Percentiles rank a stretch among this genome's conserved stretches.
phyloP scores from a whole-genome alignment of 2,888 invertebrate genomes.

The Clanis bilineata region DNA sequence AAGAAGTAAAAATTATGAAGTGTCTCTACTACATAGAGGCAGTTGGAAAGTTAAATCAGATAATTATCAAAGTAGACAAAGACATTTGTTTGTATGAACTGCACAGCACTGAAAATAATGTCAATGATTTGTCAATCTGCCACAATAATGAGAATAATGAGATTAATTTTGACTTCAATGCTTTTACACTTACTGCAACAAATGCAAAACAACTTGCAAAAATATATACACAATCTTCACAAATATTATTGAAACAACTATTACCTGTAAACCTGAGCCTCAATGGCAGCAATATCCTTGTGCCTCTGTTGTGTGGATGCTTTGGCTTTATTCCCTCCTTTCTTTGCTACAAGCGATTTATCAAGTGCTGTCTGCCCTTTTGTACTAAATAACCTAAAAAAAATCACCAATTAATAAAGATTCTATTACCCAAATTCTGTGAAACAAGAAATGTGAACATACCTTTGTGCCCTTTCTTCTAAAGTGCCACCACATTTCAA shows the following conservation, averaged over 20 bases:
- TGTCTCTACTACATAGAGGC: no score
- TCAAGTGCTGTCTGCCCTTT: conserved; percentile 97
- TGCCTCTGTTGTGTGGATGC: conserved; percentile 84
- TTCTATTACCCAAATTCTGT: not conserved
- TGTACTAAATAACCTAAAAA: conserved; percentile 90
- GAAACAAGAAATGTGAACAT: not conserved
- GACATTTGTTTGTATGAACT: no score
- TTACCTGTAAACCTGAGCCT: conserved; percentile 94
- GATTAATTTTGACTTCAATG: no score
- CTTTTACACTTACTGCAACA: no score
- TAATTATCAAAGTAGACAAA: no score
- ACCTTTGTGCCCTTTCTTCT: conserved; percentile 97
- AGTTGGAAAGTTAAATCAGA: no score
- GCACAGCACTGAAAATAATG: no score
- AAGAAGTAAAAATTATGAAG: no score
- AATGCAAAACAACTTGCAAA: no score
- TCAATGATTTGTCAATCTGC: no score
- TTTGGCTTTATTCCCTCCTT: conserved; percentile 86
- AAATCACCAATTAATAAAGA: conserved; percentile 14
- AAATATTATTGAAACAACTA: not conserved
- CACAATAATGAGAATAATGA: no score
- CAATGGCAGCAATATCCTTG: conserved; percentile 93
- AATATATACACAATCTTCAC: no score
- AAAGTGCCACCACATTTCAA: conserved; percentile 99
- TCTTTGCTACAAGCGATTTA: conserved; percentile 94